Base-by-base conservation (phyloP, 2,888 invertebrate genomes). In the Ceratothoa steindachneri region DNA sequence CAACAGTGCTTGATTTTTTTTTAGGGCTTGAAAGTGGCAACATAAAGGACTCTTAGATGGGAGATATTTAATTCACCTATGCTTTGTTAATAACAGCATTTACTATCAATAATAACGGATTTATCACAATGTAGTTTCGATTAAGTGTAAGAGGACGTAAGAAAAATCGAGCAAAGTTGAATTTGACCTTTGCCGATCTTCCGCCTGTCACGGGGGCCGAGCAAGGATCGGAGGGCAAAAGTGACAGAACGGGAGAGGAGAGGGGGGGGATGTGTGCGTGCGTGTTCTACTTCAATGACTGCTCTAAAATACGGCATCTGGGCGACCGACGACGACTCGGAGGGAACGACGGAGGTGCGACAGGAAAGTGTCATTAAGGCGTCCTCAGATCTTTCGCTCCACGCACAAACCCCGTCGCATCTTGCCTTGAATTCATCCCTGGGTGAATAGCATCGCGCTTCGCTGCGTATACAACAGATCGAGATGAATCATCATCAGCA, bases 401-500 rank as follows among this genome's bases (percentile, higher is more conserved):
- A 60, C 60, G 60, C n/a, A n/a, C 22, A 60, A 22, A 12, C 60
- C 24, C 22, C 60, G 24, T 60, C 24, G n/a, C 27, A 60, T n/a
- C 60, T 60, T 60, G 19, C 22, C 15, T 41, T 12, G 24, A 15
- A 60, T n/a, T 60, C n/a, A n/a, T n/a, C n/a, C n/a, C n/a, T n/a
- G n/a, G n/a, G n/a, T n/a, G n/a, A n/a, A n/a, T n/a, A n/a, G n/a
- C n/a, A n/a, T n/a, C 60, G 27, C 60, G 60, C 60, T 24, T 24
- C 60, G 24, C 60, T 60, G 60, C n/a, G 24, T 60, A n/a, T 24
- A n/a, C n/a, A n/a, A n/a, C n/a, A 24, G 60, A 60, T 60, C 60
- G 60, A 60, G 27, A 60, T 60, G 60, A 60, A 60, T 60, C 60
- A 60, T 60, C 41, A 41, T 60, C 60, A 60, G n/a, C 41, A 41